These are phyloP conservation scores for Beroe ovata DNA, from an alignment of 37 sponge, comb jelly and placozoan species.

Conservation along the genomic window DNA sequence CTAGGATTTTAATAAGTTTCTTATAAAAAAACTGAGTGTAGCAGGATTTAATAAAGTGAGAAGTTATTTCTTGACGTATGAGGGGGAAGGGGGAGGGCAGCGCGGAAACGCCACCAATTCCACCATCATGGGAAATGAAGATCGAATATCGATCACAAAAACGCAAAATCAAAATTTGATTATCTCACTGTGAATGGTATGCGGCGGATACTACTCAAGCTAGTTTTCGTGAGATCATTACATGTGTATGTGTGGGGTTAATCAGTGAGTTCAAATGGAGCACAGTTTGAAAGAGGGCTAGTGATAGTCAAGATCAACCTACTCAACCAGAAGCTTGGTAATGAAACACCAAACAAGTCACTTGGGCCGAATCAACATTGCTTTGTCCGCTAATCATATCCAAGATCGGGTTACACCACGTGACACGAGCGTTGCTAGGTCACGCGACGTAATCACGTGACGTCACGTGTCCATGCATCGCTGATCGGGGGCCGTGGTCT, in stretches of 20 bases:
- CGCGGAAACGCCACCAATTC: too few species aligned
- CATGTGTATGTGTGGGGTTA: background rate
- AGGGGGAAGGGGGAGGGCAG: too few species aligned
- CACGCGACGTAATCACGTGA: constrained; percentile 44
- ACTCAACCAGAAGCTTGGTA: constrained; percentile 41
- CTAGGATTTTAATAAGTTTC: too few species aligned
- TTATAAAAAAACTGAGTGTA: too few species aligned
- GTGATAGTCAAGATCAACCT: background rate
- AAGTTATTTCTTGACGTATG: too few species aligned
- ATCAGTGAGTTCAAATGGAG: too few species aligned
- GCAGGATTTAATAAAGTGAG: too few species aligned
- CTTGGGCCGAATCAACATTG: constrained; percentile 55
- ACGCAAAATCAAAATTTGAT: background rate
- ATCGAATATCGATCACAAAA: background rate
- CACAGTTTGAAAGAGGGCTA: too few species aligned
- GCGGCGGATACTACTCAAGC: background rate
- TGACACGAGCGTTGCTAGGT: background rate
- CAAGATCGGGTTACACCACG: constrained; percentile 65
- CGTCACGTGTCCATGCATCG: too few species aligned
- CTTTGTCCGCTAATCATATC: constrained; percentile 60
- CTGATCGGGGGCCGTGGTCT: constrained; percentile 16
- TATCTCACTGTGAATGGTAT: background rate
- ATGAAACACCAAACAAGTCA: constrained; percentile 66
- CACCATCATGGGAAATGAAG: too few species aligned
- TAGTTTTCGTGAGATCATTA: background rate